Evolutionary conservation across 1,140 invertebrate genomes (phyloP).

Genomic region (Drosophila varians): DNA sequence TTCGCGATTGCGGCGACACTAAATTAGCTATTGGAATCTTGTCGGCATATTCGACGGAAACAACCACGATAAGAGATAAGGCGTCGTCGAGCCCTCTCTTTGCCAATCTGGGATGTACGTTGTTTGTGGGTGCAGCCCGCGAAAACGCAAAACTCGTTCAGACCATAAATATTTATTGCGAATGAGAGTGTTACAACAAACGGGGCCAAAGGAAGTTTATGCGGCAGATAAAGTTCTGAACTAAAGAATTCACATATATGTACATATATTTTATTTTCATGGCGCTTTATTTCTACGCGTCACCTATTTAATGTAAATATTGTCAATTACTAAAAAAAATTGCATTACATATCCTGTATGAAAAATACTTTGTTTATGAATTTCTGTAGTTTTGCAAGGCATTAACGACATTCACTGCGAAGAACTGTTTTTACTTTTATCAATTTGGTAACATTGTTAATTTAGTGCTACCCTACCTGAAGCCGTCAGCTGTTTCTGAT

Average conservation of each 20-base stretch:
- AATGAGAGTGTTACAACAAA: constrained; percentile 15
- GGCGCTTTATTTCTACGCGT: too few relatives aligned
- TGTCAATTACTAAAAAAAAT: too few relatives aligned
- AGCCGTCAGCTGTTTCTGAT: not conserved
- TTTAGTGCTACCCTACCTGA: not conserved
- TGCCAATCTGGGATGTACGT: constrained; percentile 6
- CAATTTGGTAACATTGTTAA: not conserved
- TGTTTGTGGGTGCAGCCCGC: not conserved
- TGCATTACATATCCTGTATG: not conserved
- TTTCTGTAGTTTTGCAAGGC: not conserved
- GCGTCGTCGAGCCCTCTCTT: constrained; percentile 46
- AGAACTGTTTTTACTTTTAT: not conserved
- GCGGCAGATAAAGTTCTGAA: constrained; percentile 2
- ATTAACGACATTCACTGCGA: not conserved
- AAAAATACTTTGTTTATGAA: not conserved
- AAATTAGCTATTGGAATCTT: constrained; percentile 41
- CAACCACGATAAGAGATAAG: constrained; percentile 67
- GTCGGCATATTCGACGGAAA: constrained; percentile 40
- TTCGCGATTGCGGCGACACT: constrained; percentile 23
- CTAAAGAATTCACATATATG: not conserved
- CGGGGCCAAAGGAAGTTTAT: constrained; percentile 19
- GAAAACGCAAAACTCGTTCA: constrained; percentile 33
- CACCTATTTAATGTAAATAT: too few relatives aligned
- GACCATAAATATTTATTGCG: constrained; percentile 58
- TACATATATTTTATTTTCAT: too few relatives aligned